Evolutionary conservation across 2,113 vertebrate genomes (phyloP).

Genomic region (Felis chaus): DNA sequence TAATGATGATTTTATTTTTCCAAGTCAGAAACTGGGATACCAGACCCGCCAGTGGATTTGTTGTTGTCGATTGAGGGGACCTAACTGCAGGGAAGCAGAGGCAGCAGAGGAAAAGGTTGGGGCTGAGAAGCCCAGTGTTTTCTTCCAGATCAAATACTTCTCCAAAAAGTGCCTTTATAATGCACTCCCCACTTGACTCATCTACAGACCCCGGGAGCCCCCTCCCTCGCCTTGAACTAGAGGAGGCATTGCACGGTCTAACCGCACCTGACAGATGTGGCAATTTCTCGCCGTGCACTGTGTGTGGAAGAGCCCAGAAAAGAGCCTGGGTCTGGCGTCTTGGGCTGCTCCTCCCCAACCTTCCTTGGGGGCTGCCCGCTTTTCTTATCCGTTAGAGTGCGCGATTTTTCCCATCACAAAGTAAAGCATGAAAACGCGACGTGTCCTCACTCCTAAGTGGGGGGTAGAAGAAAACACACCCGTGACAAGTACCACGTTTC

Average conservation of each 20-base stretch:
- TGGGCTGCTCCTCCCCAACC: not conserved
- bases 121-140: not conserved
- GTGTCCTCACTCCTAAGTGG: not conserved
- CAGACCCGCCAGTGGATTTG: not conserved
- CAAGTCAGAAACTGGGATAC: not conserved
- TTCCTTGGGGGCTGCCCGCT: not conserved
- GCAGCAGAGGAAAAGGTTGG: not conserved
- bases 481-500: not conserved
- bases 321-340: not conserved
- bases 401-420: not conserved
- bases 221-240: not conserved
- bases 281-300: not conserved
- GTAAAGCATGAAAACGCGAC: not conserved
- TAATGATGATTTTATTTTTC: not conserved
- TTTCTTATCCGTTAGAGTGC: not conserved
- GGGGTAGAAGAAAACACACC: not conserved
- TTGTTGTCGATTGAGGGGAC: not conserved
- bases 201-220: accelerated
- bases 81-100: not conserved
- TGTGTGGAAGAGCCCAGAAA: not conserved
- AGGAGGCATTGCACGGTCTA: too few species aligned
- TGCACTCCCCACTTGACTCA: too few species aligned
- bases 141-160: not conserved
- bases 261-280: not conserved
- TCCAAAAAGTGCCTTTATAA: not conserved